Percentiles rank a stretch among this genome's conserved stretches.
Evolutionary conservation across 2,113 vertebrate genomes (phyloP).

Genomic region (Philantomba maxwellii): DNA sequence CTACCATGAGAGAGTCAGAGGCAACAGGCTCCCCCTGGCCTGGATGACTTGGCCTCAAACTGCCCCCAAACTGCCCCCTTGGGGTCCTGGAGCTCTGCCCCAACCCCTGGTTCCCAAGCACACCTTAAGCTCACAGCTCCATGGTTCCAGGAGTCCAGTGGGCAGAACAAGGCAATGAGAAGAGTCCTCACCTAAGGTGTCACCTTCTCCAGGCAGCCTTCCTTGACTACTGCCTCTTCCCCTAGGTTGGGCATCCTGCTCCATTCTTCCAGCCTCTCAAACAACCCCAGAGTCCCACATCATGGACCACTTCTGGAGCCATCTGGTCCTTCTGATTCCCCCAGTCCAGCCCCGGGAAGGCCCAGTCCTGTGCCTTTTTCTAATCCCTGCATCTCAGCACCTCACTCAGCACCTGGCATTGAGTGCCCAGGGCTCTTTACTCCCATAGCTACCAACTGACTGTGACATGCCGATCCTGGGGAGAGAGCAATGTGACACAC

Average conservation of each 20-base stretch:
- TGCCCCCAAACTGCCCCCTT: not conserved
- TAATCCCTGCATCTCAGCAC: not conserved
- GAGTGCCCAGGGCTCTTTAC: not conserved
- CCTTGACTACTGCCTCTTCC: not conserved
- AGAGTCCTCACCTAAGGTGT: not conserved
- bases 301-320: not conserved
- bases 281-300: not conserved
- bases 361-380: not conserved
- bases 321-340: not conserved
- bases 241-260: not conserved
- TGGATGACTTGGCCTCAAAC: not conserved
- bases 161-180: not conserved
- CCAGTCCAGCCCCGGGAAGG: not conserved
- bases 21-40: accelerated
- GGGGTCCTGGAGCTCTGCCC: not conserved
- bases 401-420: not conserved
- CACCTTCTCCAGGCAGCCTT: not conserved
- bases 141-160: not conserved
- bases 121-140: not conserved
- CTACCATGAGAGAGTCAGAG: no score
- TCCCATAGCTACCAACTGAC: not conserved
- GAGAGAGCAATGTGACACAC: not conserved
- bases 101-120: not conserved
- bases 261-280: not conserved
- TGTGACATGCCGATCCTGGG: accelerated